Conservation (phyloP, 2,888 invertebrate genomes). For the Syrphus vitripennis region DNA sequence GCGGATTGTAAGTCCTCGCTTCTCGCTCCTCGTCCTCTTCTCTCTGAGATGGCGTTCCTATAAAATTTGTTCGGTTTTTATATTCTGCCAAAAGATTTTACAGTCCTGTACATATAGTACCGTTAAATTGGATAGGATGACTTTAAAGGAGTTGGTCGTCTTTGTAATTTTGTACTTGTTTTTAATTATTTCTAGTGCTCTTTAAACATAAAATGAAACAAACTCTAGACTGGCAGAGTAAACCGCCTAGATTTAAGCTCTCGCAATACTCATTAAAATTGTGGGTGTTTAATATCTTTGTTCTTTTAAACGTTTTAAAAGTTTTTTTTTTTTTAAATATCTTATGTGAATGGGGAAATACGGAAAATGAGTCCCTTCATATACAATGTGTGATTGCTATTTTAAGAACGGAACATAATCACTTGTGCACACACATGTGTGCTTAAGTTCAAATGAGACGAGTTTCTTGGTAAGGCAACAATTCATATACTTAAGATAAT, state of each 20-base stretch:
- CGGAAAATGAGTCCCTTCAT: not conserved
- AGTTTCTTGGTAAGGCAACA: not conserved
- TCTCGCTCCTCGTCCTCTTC: no score
- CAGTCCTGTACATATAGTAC: constrained; percentile 42
- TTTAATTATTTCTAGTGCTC: constrained; percentile 26
- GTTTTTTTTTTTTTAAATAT: no score
- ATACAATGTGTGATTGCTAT: not conserved
- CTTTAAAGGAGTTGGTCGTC: constrained; percentile 32
- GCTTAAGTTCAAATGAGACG: not conserved
- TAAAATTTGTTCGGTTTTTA: constrained; percentile 6
- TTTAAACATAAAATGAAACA: not conserved
- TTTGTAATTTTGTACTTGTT: constrained; percentile 12
- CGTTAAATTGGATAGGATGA: constrained; percentile 57
- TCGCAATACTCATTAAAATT: constrained; percentile 52
- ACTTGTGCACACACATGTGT: constrained; percentile 21
- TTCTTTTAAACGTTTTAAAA: not conserved
- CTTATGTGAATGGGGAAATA: no score
- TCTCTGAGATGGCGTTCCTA: no score
- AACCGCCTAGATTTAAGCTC: not conserved
- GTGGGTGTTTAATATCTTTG: constrained; percentile 36
- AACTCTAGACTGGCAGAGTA: not conserved
- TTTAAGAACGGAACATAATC: constrained; percentile 37
- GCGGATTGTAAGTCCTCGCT: not conserved
- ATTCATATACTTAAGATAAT: constrained; percentile 13
- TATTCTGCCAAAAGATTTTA: constrained; percentile 21